Evolutionary conservation across 2,888 invertebrate genomes (phyloP).

Genomic region (Thera britannica): DNA sequence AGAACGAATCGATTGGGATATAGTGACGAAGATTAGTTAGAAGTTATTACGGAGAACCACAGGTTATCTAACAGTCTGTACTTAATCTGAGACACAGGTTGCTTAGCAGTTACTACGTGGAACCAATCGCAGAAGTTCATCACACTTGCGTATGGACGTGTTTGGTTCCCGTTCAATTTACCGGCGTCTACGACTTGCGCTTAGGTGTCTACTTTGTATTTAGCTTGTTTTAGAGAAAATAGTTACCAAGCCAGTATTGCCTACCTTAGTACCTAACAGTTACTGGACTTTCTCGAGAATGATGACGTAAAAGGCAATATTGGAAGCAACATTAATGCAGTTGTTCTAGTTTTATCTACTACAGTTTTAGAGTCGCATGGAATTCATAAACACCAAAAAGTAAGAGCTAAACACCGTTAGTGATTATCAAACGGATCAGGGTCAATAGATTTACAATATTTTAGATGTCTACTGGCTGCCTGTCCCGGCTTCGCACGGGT

Average conservation of each 20-base stretch:
- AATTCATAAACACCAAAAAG: background rate
- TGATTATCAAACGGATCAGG: conserved; percentile 15
- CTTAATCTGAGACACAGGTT: conserved; percentile 23
- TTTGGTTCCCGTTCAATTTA: conserved; percentile 39
- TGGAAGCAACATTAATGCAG: background rate
- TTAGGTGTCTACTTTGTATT: conserved; percentile 21
- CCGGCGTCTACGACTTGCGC: conserved; percentile 22
- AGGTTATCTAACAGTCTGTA: conserved; percentile 32
- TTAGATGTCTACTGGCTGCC: conserved; percentile 11
- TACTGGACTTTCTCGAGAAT: conserved; percentile 2
- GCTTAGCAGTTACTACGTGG: conserved; percentile 29
- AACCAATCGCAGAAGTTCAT: conserved; percentile 44
- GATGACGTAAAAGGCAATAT: background rate
- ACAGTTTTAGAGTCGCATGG: too few relatives aligned
- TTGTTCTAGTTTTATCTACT: too few relatives aligned
- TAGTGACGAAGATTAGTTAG: conserved; percentile 46
- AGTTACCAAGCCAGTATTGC: conserved; percentile 2
- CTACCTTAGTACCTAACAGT: background rate
- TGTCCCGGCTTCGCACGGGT: too few relatives aligned
- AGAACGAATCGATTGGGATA: conserved; percentile 70
- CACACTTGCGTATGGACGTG: conserved; percentile 39
- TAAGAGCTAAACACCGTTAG: background rate
- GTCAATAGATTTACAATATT: background rate
- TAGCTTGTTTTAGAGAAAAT: conserved; percentile 16
- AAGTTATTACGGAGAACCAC: conserved; percentile 46